phyloP scores from a whole-genome alignment of 1,140 invertebrate genomes.

The Megalopta genalis region DNA sequence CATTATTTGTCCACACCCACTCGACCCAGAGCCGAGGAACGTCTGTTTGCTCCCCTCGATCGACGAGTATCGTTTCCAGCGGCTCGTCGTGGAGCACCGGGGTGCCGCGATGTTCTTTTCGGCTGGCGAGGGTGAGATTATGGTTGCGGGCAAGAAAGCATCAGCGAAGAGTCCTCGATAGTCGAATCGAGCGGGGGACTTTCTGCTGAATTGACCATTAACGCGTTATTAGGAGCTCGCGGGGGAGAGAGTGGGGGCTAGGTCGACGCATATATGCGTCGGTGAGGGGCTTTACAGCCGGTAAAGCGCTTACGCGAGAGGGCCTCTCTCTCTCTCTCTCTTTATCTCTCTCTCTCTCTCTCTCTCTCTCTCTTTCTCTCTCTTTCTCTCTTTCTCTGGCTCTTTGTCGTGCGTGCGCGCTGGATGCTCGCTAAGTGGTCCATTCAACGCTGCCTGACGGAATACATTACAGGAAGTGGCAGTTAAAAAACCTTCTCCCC shows the following conservation, averaged over 20 bases:
- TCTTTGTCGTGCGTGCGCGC: slow-evolving; percentile 18
- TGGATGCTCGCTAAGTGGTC: slow-evolving; percentile 68
- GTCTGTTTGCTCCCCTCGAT: slow-evolving; percentile 17
- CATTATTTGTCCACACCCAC: slow-evolving; percentile 25
- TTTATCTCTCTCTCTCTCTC: not conserved
- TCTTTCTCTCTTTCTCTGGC: not conserved
- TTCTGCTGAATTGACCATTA: slow-evolving; percentile 61
- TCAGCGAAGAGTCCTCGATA: slow-evolving; percentile 28
- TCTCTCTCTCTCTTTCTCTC: slow-evolving; percentile 9
- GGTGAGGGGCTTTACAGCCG: slow-evolving; percentile 40
- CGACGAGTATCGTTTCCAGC: slow-evolving; percentile 26
- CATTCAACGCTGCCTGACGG: slow-evolving; percentile 69
- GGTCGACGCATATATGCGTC: slow-evolving; percentile 3
- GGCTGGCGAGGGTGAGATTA: slow-evolving; percentile 14
- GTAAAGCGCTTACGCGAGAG: slow-evolving; percentile 59
- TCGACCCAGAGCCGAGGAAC: not conserved
- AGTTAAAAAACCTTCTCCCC: slow-evolving; percentile 67
- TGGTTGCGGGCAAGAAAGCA: slow-evolving; percentile 2
- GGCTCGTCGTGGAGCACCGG: not conserved
- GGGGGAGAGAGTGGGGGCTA: not conserved
- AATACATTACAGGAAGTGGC: slow-evolving; percentile 74
- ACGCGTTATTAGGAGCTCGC: slow-evolving; percentile 36
- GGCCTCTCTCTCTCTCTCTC: not conserved
- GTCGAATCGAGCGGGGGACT: slow-evolving; percentile 9
- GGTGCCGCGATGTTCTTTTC: slow-evolving; percentile 27